These are phyloP conservation scores for Dendrophyllia cribrosa DNA, from an alignment of 64 coral and sea anemone species.

Conservation along the genomic window DNA sequence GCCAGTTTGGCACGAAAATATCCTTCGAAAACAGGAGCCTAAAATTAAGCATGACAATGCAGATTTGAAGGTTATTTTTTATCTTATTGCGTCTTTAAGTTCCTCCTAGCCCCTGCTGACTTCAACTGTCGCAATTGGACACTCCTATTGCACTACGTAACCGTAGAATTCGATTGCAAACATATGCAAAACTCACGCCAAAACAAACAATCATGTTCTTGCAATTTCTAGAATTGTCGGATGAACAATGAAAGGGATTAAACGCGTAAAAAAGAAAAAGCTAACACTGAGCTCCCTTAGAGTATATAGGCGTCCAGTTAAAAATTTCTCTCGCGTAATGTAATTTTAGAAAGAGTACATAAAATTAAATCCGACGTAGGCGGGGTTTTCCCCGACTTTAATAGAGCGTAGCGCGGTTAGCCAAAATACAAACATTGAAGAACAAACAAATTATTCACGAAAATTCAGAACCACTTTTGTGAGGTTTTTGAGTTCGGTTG, in stretches of 20 bases:
- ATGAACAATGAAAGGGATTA: neutral
- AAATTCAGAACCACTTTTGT: neutral
- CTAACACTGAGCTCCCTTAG: neutral
- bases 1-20: neutral
- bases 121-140: too few relatives aligned
- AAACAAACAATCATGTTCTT: conserved; percentile 19
- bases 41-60: neutral
- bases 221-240: neutral
- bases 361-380: neutral
- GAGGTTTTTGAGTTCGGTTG: neutral
- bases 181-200: neutral
- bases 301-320: neutral
- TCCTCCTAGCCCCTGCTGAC: too few relatives aligned
- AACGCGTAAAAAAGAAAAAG: neutral
- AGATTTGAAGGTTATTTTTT: neutral
- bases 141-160: too few relatives aligned
- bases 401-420: neutral
- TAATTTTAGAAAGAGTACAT: neutral
- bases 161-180: too few relatives aligned
- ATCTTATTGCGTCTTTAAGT: too few relatives aligned
- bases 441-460: neutral
- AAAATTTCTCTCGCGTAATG: neutral
- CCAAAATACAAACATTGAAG: neutral
- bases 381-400: conserved; percentile 7
- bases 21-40: neutral